Percentiles rank a stretch among this genome's conserved stretches.
phyloP scores from a whole-genome alignment of 2,888 invertebrate species.

The Horisme vitalbata region DNA sequence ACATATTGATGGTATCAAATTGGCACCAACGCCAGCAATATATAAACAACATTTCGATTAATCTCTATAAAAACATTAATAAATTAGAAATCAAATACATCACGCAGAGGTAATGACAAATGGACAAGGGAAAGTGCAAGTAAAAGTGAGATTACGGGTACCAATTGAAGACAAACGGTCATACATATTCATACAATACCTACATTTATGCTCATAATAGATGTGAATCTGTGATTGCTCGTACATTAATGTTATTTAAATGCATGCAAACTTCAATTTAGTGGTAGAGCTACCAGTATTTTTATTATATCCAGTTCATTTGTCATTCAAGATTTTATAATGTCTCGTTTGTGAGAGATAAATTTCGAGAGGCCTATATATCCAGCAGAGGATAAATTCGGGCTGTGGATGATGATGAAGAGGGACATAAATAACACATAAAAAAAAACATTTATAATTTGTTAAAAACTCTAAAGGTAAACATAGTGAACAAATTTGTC shows the following conservation, averaged over 20 bases:
- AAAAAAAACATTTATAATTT: too few relatives aligned
- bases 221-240: conserved; percentile 3
- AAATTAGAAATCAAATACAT: conserved; percentile 29
- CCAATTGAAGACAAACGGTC: conserved; percentile 10
- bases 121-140: conserved; percentile 27
- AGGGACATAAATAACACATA: too few relatives aligned
- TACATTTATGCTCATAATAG: conserved; percentile 1
- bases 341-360: too few relatives aligned
- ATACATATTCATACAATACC: conserved; percentile 15
- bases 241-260: background rate
- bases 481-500: too few relatives aligned
- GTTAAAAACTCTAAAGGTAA: too few relatives aligned
- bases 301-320: background rate
- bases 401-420: too few relatives aligned
- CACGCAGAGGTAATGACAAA: conserved; percentile 27
- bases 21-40: too few relatives aligned
- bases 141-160: conserved; percentile 17
- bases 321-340: too few relatives aligned
- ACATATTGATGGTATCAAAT: too few relatives aligned
- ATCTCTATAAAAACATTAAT: conserved; percentile 16
- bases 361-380: too few relatives aligned
- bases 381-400: too few relatives aligned
- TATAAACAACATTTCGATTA: background rate
- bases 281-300: too few relatives aligned
- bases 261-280: background rate